These are phyloP conservation scores for Proisotoma minuta DNA, from an alignment of 2,888 invertebrate species.

Conservation along the genomic window DNA sequence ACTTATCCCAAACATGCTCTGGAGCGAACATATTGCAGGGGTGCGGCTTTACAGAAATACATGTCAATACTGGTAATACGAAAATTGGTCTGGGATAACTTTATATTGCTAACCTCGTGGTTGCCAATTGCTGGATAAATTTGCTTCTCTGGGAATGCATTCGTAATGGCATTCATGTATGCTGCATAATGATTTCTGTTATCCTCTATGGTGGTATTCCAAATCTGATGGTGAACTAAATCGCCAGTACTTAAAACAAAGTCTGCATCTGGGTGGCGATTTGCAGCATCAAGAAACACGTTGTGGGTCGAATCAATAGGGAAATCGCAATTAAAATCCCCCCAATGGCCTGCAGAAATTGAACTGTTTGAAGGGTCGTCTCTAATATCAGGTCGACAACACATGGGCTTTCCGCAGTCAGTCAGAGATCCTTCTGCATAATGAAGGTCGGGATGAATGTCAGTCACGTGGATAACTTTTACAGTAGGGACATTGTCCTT, in stretches of 20 bases:
- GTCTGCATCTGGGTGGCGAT: slow-evolving; percentile 33
- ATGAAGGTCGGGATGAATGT: slow-evolving; percentile 72
- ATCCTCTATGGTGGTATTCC: slow-evolving; percentile 31
- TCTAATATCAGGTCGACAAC: slow-evolving; percentile 61
- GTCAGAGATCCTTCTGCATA: slow-evolving; percentile 66
- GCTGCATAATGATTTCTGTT: slow-evolving; percentile 28
- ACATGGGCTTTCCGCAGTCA: slow-evolving; percentile 69
- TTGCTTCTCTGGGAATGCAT: slow-evolving; percentile 28
- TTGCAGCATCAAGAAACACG: slow-evolving; percentile 32
- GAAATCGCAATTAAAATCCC: slow-evolving; percentile 74
- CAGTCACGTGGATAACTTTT: slow-evolving; percentile 64
- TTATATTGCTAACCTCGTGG: no score
- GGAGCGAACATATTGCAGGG: slow-evolving; percentile 43
- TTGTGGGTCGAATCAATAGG: slow-evolving; percentile 66
- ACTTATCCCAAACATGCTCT: slow-evolving; percentile 16
- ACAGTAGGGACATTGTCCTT: slow-evolving; percentile 33
- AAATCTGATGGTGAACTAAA: slow-evolving; percentile 40
- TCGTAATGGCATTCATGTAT: slow-evolving; percentile 20
- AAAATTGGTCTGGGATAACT: no score
- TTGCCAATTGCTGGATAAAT: slow-evolving; percentile 46
- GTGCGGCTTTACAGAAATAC: no score
- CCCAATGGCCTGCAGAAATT: slow-evolving; percentile 64
- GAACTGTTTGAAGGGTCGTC: slow-evolving; percentile 32
- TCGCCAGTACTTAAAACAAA: slow-evolving; percentile 45
- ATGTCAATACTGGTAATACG: no score